Evolutionary conservation across 2,113 vertebrate genomes (phyloP).

Genomic region (Podilymbus podiceps): DNA sequence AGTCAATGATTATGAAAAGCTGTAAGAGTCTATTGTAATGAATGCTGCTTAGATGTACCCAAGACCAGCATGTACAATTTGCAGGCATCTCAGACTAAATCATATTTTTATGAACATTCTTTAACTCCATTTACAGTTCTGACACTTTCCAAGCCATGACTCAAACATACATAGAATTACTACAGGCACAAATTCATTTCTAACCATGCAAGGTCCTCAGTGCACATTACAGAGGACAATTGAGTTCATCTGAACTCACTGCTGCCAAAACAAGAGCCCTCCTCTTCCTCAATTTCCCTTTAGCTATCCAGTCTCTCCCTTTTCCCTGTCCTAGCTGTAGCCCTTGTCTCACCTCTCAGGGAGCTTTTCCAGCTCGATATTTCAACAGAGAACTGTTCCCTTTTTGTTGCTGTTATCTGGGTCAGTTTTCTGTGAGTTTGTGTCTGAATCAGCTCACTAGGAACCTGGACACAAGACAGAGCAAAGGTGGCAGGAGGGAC

Average conservation of each 20-base stretch:
- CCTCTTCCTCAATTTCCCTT: background rate
- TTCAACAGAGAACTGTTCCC: background rate
- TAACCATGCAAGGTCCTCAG: background rate
- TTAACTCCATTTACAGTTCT: background rate
- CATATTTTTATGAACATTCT: background rate
- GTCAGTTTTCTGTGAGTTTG: background rate
- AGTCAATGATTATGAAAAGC: background rate
- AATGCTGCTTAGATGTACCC: background rate
- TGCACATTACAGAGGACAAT: background rate
- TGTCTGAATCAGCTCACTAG: background rate
- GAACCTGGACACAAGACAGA: background rate
- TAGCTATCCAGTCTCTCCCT: background rate
- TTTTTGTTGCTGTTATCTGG: background rate
- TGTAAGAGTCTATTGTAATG: background rate
- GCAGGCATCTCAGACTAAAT: background rate
- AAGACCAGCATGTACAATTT: background rate
- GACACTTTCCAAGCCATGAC: background rate
- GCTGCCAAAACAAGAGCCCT: background rate
- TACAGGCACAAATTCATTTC: background rate
- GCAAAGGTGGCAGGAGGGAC: background rate
- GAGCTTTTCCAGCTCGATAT: background rate
- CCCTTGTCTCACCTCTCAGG: background rate
- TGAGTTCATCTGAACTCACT: background rate
- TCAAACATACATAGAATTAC: background rate
- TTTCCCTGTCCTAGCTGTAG: background rate